Base-by-base conservation (phyloP, 2,797 vertebrate species). In the Pipistrellus pipistrellus region DNA sequence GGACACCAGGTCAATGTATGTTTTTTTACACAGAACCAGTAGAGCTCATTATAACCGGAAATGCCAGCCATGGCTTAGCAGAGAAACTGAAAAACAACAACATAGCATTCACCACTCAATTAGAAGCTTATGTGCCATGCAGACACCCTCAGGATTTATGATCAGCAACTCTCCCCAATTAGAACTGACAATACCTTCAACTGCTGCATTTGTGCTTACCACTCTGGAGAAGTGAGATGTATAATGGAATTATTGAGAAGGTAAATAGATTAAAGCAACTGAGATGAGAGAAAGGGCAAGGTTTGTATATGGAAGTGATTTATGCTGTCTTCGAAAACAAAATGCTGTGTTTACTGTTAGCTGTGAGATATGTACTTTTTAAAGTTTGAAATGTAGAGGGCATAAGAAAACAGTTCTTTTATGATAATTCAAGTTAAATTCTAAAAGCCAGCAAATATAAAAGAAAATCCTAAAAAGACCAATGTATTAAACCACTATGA, bases 231-330 rank as follows among this genome's bases (percentile, higher is more conserved):
- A 41, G 20, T 71, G 59, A 55, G 2, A 81, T 91, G 55, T 51
- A 46, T 64, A 21, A 93, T 77, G 27, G 90, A 84, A 82, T 91
- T 64, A 91, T 87, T 81, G 35, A 64, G 35, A 48, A 91, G 35
- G 44, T 51, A 95, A 95, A 80, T 38, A 53, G 35, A 75, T 87
- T 48, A 78, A 92, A 95, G n/a, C 38, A 78, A 72, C 11, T 77
- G 66, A 93, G 27, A 48, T 78, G 38, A 51, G 55, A 92, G 27
- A 88, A 46, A 94, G n/a, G 55, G 2, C 13, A 82, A 53, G 48
- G 41, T 88, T 94, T 87, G 59, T n/a, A 46, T 30, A 35, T 76
- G 27, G 35, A 76, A 80, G 27, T 41, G 2, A 41, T 41, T 73
- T 66, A 46, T 4, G 57, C 30, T 95, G 12, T 92, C 75, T 85